These are phyloP conservation scores for Peromyscus attwateri DNA, from an alignment of 2,797 vertebrate species.

Conservation along the genomic window DNA sequence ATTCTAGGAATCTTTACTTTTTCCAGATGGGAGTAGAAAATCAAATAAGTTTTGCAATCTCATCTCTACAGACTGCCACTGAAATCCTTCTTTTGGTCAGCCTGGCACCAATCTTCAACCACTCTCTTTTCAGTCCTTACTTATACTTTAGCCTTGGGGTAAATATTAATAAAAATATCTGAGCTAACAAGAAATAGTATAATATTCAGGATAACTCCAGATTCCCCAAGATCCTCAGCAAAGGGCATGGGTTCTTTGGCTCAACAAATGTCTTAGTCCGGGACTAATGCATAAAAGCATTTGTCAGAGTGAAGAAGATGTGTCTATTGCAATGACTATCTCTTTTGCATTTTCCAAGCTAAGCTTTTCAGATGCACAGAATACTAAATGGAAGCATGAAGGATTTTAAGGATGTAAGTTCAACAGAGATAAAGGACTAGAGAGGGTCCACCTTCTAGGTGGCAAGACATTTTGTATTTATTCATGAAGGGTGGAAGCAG, in stretches of 20 bases:
- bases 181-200: neutral
- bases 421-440: neutral
- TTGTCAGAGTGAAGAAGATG: neutral
- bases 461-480: slow-evolving; percentile 51
- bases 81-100: neutral
- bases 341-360: slow-evolving; percentile 6
- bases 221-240: neutral
- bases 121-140: neutral
- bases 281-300: slow-evolving; percentile 11
- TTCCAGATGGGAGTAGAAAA: neutral
- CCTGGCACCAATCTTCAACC: neutral
- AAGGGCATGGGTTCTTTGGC: neutral
- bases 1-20: slow-evolving; percentile 8
- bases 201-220: slow-evolving; percentile 29
- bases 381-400: neutral
- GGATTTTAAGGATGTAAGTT: neutral
- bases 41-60: neutral
- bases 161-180: neutral
- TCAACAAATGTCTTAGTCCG: neutral
- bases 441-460: slow-evolving; percentile 41
- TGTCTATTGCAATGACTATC: neutral
- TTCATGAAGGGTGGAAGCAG: slow-evolving; percentile 14
- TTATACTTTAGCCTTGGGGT: neutral
- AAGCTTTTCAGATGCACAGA: neutral
- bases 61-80: neutral